Conservation (phyloP, 1,140 invertebrate species). For the Heliconius hewitsoni region DNA sequence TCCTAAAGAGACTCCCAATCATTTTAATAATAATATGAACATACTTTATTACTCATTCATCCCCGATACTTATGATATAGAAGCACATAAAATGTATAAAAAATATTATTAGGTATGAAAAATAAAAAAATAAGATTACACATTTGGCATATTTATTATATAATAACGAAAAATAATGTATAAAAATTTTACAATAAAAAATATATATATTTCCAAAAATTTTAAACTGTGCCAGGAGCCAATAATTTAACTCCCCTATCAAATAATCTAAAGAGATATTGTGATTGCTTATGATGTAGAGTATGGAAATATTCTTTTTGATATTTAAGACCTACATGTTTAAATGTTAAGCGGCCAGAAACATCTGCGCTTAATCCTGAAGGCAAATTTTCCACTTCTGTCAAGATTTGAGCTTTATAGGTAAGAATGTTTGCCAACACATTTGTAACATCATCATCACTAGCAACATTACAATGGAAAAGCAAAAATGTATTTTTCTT, state of each 20-base stretch:
- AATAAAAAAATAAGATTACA: too few relatives aligned
- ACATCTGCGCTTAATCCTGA: conserved; percentile 86
- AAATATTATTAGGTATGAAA: too few relatives aligned
- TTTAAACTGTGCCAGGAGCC: conserved; percentile 82
- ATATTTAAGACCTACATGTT: conserved; percentile 71
- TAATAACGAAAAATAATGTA: neutral
- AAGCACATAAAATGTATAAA: too few relatives aligned
- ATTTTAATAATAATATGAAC: too few relatives aligned
- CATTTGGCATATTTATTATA: neutral
- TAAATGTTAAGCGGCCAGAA: conserved; percentile 84
- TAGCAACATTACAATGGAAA: conserved; percentile 66
- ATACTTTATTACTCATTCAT: too few relatives aligned
- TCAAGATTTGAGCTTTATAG: conserved; percentile 83
- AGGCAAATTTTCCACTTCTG: conserved; percentile 84
- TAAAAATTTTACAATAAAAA: neutral
- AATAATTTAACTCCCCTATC: conserved; percentile 87
- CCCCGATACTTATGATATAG: too few relatives aligned
- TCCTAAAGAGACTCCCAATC: too few relatives aligned
- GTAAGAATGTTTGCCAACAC: conserved; percentile 82
- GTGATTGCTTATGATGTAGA: conserved; percentile 66
- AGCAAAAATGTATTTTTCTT: conserved; percentile 61
- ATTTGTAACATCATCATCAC: conserved; percentile 82
- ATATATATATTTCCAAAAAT: conserved; percentile 1
- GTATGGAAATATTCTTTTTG: conserved; percentile 61
- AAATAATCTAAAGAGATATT: conserved; percentile 86